Base-by-base conservation (phyloP, 2,888 invertebrate species). In the Chalcis sispes region DNA sequence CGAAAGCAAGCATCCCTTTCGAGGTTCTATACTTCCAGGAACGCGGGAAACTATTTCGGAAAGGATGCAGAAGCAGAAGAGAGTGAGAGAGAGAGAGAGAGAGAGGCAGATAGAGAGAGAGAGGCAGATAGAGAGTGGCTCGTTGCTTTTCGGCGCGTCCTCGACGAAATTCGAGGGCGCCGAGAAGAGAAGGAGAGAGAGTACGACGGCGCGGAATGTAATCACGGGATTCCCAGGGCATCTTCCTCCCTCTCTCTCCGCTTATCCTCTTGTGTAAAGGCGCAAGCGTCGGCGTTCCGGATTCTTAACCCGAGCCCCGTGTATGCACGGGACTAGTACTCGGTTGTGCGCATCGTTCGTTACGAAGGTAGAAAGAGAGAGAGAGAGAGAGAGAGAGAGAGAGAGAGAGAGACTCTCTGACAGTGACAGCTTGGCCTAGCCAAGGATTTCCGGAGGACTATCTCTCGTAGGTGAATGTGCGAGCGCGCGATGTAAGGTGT, bases 161-260 rank as follows among this genome's bases (percentile, higher is more conserved):
- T 15, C 13, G 7, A 20, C 46, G 69, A 75, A 81, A 80, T 80
- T 81, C 80, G 77, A 79, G 75, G 77, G n/a, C 8, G 46, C 10
- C 36, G 36, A n/a, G 46, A n/a, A 46, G 46, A 36, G 36, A 80
- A 79, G 75, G 77, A 75, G 77, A 59, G 73, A 71, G 79, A 42
- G 66, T 25, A 18, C 46, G 74, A 67, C 40, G 59, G 20, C 59
- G 61, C 82, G 87, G 88, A 88, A 88, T 88, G 88, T 88, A 88
- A 88, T 88, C 88, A 88, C 87, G 85, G 85, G 87, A 88, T 88
- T 88, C 88, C 83, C 86, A 83, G 79, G 85, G 83, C 85, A 85
- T 83, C 85, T 86, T 87, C 85, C 87, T 87, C 84, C 84, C 84
- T 83, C 85, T 4, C n/a, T 83, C 82, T 80, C 79, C 77, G 72